These are phyloP conservation scores for Hydrolagus colliei DNA, from an alignment of 2,797 vertebrate species.

Conservation along the genomic window DNA sequence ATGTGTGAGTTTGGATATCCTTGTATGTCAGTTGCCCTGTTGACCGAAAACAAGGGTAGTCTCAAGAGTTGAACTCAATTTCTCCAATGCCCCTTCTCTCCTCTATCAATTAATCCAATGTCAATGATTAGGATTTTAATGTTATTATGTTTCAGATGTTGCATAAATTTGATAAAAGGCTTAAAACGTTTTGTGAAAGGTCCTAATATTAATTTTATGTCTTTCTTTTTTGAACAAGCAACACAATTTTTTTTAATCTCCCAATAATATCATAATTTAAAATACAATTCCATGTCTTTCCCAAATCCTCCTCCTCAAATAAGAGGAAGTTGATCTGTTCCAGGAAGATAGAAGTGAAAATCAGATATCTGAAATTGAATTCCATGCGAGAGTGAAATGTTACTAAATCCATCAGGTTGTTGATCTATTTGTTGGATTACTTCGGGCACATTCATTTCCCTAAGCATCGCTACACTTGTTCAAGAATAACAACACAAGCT, in stretches of 20 bases:
- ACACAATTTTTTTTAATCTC: neutral
- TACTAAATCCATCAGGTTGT: neutral
- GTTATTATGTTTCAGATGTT: no score
- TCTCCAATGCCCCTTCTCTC: no score
- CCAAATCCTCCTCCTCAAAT: neutral
- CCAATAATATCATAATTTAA: neutral
- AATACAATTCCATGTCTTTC: neutral
- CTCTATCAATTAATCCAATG: no score
- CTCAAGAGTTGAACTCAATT: no score
- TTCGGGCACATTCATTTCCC: neutral
- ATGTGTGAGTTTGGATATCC: no score
- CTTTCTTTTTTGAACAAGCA: neutral
- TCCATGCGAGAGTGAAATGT: conserved; percentile 31
- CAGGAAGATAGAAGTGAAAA: neutral
- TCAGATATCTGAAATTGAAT: neutral
- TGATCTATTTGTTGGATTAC: neutral
- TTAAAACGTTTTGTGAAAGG: neutral
- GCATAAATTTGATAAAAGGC: no score
- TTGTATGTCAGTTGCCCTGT: no score
- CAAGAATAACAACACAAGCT: neutral
- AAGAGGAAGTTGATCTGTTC: neutral
- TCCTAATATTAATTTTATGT: neutral
- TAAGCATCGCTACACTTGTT: neutral
- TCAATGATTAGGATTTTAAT: no score
- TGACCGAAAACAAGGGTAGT: no score